Evolutionary conservation across 2,113 vertebrate species (phyloP).

Genomic region (Rhea pennata): DNA sequence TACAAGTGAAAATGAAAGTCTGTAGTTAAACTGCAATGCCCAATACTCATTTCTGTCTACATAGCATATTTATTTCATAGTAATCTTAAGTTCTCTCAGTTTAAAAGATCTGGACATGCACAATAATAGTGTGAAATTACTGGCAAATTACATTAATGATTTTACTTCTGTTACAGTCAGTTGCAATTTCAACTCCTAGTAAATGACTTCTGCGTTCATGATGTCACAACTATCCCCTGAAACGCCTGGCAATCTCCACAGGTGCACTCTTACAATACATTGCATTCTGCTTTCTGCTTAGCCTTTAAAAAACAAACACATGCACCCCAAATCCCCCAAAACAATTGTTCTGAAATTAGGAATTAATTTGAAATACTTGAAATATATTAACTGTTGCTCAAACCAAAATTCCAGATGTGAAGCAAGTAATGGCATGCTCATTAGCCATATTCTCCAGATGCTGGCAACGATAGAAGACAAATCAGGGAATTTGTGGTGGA

Average conservation of each 20-base stretch:
- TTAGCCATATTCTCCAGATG: too few relatives aligned
- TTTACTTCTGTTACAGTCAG: constrained; percentile 19
- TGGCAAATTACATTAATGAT: constrained; percentile 4
- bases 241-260: not conserved
- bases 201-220: not conserved
- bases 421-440: too few relatives aligned
- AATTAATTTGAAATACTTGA: too few relatives aligned
- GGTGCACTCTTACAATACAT: not conserved
- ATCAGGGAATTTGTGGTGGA: too few relatives aligned
- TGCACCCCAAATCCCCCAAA: too few relatives aligned
- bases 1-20: not conserved
- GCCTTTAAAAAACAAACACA: too few relatives aligned
- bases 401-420: too few relatives aligned
- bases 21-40: not conserved
- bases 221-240: not conserved
- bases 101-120: not conserved
- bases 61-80: not conserved
- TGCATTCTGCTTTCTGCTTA: not conserved
- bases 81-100: not conserved
- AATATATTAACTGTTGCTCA: too few relatives aligned
- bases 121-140: not conserved
- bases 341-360: too few relatives aligned
- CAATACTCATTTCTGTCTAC: not conserved
- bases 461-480: too few relatives aligned
- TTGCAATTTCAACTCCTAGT: not conserved